phyloP scores from a whole-genome alignment of 2,888 invertebrate genomes.

The Eristalis pertinax region DNA sequence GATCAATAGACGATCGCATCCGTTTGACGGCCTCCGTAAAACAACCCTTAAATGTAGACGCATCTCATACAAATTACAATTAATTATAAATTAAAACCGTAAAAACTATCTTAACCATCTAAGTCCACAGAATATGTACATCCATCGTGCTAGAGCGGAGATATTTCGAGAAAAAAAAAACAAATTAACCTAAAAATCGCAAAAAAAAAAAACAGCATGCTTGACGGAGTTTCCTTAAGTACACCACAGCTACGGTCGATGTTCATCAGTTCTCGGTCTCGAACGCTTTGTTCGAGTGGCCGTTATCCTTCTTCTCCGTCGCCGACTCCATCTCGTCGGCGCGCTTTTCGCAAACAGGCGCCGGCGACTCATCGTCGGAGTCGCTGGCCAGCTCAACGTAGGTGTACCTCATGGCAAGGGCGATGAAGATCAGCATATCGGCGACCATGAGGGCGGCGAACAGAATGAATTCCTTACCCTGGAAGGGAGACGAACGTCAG shows the following conservation, averaged over 20 bases:
- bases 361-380: constrained; percentile 27
- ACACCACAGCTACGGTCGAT: constrained; percentile 1
- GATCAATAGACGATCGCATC: not conserved
- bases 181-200: not conserved
- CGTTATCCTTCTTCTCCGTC: not conserved
- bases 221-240: constrained; percentile 36
- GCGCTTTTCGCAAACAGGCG: not conserved
- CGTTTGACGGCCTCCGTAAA: constrained; percentile 11
- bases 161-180: constrained; percentile 8
- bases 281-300: constrained; percentile 24
- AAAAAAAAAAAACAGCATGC: not conserved
- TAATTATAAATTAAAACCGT: constrained; percentile 41
- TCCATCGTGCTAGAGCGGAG: constrained; percentile 1
- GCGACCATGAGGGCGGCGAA: constrained; percentile 93
- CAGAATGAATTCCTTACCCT: constrained; percentile 93
- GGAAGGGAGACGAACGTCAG: constrained; percentile 76
- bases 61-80: constrained; percentile 9
- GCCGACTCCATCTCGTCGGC: constrained; percentile 31
- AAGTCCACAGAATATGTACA: constrained; percentile 57
- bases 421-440: constrained; percentile 91
- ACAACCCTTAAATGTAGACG: constrained; percentile 9
- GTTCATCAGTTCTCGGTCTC: constrained; percentile 18
- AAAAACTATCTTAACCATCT: constrained; percentile 40
- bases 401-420: constrained; percentile 90
- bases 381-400: constrained; percentile 82